Conservation (phyloP, 2,113 vertebrate species). For the Boulengeromyrus knoepffleri region DNA sequence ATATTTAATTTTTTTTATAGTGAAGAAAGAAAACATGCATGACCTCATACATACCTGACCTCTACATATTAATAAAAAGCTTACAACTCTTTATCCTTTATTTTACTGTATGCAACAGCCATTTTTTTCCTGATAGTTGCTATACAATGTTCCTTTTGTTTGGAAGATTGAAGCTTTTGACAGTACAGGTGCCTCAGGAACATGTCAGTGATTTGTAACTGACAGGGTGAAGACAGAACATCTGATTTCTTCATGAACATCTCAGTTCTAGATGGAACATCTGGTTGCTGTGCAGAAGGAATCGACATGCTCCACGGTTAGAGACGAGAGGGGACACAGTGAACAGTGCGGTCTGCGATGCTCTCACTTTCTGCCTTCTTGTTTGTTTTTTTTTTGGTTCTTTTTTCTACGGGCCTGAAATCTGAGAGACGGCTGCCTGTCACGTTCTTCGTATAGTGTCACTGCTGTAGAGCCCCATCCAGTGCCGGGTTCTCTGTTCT, state of each 20-base stretch:
- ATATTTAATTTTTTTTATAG: neutral
- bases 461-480: neutral
- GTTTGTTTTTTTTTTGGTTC: neutral
- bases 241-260: neutral
- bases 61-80: neutral
- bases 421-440: neutral
- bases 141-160: neutral
- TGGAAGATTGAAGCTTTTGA: neutral
- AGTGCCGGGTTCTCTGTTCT: constrained; percentile 7
- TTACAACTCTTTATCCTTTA: neutral
- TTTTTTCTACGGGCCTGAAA: neutral
- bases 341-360: neutral
- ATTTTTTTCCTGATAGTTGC: neutral
- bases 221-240: neutral
- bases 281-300: neutral
- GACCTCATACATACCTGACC: neutral
- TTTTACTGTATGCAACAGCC: neutral
- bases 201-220: neutral
- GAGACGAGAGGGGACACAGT: neutral
- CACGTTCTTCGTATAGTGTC: neutral
- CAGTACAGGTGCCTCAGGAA: neutral
- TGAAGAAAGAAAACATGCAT: neutral
- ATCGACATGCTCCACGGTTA: neutral
- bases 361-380: neutral
- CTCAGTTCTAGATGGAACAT: neutral